Evolutionary conservation across 2,113 vertebrate species (phyloP), one percentile per base, ranked within the genome.

Genomic region (Gymnorhina tibicen): DNA sequence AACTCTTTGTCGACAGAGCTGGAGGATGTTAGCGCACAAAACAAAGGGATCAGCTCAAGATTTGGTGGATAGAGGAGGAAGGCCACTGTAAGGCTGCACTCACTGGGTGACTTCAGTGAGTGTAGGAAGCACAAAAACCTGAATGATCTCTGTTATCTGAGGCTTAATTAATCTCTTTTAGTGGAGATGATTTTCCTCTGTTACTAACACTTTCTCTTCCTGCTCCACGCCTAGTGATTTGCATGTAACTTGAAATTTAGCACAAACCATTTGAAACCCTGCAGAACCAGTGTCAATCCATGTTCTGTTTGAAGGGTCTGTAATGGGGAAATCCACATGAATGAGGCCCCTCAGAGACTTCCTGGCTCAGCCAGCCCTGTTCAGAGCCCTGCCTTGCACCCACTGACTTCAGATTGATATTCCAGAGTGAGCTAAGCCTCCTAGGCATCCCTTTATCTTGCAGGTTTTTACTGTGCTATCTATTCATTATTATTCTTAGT

Each of bases 191-290:
- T 41, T 78, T 73, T 63, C 68, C 24, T 60, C 33, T 20, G 12
- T 49, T 68, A 52, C 13, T 33, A 42, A 19, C 55, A 17, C 3
- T 21, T 19, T 28, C n/a, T 63, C 30, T 41, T 47, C 8, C 33
- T 80, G 33, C 55, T 58, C 16, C 76, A 0, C 20, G 21, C 75
- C n/a, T 37, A 28, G 21, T 32, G 15, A 56, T 52, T 17, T n/a
- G 27, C 24, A 3, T 0, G 0, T 7, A 24, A 6, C 13, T 13
- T 62, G 85, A 39, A 58, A 46, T 27, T 2, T 0, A 62, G 7
- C 14, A 53, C 16, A 19, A 21, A 32, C 32, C 26, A 3, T 10
- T 5, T 37, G 37, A 60, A 92, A 69, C n/a, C 3, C 46, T 58
- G 27, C 22, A 86, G 82, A 52, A 56, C 6, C 47, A 30, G 15